Evolutionary conservation across 2,888 invertebrate genomes (phyloP), one percentile per base, ranked within the genome.

Genomic region (Aspidiotus destructor): DNA sequence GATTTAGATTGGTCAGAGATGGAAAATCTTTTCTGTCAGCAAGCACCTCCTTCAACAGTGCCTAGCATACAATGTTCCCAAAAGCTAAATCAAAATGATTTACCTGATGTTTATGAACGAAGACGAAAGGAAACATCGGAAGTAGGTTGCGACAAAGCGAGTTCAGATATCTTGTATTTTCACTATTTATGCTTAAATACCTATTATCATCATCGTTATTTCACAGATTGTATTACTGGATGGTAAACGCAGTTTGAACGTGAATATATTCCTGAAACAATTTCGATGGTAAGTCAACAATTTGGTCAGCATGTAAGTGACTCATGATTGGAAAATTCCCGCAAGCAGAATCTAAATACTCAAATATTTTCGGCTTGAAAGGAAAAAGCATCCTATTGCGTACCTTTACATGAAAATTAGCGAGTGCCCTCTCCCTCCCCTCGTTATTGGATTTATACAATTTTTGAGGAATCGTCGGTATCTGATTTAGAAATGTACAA

Each of bases 261-360:
- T 97, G n/a, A 97, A 96, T 78, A 97, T 98, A 75, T 98, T 97
- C 79, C 82, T 98, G 72, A 95, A 95, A 78, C 97, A 97, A 78
- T 97, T 96, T 78, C 83, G 92, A 80, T 89, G 88, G 88, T 91
- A 80, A 77, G 73, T 28, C 11, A 16, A 3, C n/a, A 3, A 57
- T 16, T 17, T 16, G 13, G 11, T 17, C 2, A 2, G 3, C 16
- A 16, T 57, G 6, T 28, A 28, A 28, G 28, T 28, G 28, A 28
- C 28, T 28, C 5, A 28, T 28, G 1, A 5, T 28, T 28, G 2
- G 28, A 28, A 28, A 28, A 3, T 57, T 57, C 17, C n/a, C n/a
- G n/a, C n/a, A n/a, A n/a, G n/a, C n/a, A n/a, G n/a, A n/a, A n/a
- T n/a, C n/a, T n/a, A n/a, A n/a, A n/a, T n/a, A n/a, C n/a, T n/a